Evolutionary conservation across 2,113 vertebrate species (phyloP), one percentile per base, ranked within the genome.

Genomic region (Apistogramma diplotaenia): DNA sequence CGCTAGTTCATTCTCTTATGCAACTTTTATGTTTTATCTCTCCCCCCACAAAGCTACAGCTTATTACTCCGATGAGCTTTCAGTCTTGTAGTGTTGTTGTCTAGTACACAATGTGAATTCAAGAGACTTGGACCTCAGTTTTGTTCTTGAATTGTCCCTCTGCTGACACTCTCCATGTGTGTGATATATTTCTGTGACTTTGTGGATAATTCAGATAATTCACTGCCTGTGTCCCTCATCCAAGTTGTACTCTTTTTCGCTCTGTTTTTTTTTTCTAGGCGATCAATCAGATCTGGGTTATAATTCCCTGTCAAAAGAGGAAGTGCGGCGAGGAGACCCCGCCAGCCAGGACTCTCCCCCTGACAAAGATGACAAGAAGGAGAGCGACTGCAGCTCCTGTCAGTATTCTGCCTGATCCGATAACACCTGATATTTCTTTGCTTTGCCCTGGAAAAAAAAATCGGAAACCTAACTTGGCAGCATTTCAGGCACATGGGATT

Each of bases 301-400:
- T 81, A 97, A 96, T 91, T 96, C 96, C 6, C 91, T 97, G 82
- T 96, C 97, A 86, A 99, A 97, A 89, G 98, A 98, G 86, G 97
- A 96, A 92, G 93, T 96, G 67, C 95, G 94, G 33, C 76, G 93
- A 88, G 93, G 93, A 82, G 92, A 90, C 49, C 51, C 85, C 31
- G 5, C 43, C 1, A 37, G 77, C 8, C 82, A 54, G 65, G 87
- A 89, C 54, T 3, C 62, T 0, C 46, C 72, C 79, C 78, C 72
- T 2, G 88, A 88, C 84, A 92, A 87, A 62, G 91, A 92, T 0
- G 87, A 92, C 56, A 92, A 91, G 90, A 93, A 92, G 79, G 93
- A 93, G 90, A 94, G 93, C 76, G 93, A 94, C 92, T 91, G 89
- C 87, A 94, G 93, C 87, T 94, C 93, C 81, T 55, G 93, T 94